Percentiles rank a stretch among this genome's conserved stretches.
Evolutionary conservation across 2,797 vertebrate genomes (phyloP).

Genomic region (Eulemur rubriventer): DNA sequence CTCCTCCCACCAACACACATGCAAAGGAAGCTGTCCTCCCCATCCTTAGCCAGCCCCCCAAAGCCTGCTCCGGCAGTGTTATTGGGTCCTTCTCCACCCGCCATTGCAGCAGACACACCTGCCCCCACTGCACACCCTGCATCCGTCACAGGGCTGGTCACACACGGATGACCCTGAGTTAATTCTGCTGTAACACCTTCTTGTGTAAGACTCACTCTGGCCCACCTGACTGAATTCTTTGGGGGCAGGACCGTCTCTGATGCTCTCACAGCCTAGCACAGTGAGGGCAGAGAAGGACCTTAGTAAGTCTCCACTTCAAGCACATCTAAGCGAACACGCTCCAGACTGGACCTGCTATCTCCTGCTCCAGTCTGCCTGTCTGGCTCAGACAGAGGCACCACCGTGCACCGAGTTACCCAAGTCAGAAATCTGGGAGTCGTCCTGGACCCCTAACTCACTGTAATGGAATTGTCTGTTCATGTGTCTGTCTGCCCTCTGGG

Average conservation of each 20-base stretch:
- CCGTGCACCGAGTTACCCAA: not conserved
- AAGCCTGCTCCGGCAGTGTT: not conserved
- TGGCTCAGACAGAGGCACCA: not conserved
- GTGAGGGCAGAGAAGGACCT: not conserved
- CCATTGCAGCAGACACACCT: not conserved
- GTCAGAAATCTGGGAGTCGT: not conserved
- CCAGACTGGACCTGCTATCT: accelerated
- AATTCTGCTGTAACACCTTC: accelerated
- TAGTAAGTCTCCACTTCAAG: not conserved
- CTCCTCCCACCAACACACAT: accelerated
- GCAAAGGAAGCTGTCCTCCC: not conserved
- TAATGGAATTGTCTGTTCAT: not conserved
- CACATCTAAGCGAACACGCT: not conserved
- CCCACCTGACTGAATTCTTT: not conserved
- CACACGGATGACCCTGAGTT: accelerated
- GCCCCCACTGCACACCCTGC: accelerated
- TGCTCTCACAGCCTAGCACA: not conserved
- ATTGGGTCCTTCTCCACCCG: not conserved
- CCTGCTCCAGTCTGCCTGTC: not conserved
- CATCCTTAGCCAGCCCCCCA: not conserved
- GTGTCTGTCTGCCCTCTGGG: not conserved
- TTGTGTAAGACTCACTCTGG: accelerated
- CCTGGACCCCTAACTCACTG: not conserved
- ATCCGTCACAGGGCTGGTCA: not conserved
- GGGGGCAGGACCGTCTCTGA: not conserved